Conservation (phyloP, 2,797 vertebrate genomes). For the Limosa lapponica region DNA sequence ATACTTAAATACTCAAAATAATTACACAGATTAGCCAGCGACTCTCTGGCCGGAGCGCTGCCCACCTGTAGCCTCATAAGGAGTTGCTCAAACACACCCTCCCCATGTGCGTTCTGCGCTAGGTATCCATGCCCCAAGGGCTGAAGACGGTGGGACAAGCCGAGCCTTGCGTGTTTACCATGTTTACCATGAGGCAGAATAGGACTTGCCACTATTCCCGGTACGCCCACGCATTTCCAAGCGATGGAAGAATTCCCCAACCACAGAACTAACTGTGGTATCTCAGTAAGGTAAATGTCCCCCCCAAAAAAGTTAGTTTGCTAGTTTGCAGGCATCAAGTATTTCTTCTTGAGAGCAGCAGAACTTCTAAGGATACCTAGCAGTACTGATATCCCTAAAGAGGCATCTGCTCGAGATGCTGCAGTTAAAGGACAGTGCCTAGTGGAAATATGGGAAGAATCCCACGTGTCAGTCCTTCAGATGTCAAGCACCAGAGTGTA, state of each 20-base stretch:
- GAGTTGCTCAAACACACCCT: background rate
- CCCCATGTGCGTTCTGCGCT: accelerated
- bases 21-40: constrained; percentile 21
- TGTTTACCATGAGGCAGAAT: background rate
- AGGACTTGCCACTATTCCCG: background rate
- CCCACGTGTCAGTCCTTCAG: background rate
- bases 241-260: background rate
- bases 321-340: background rate
- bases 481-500: accelerated
- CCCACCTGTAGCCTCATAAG: background rate
- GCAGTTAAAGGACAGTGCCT: background rate
- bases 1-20: constrained; percentile 52
- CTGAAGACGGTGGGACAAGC: accelerated
- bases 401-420: background rate
- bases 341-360: background rate
- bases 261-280: background rate
- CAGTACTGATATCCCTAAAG: background rate
- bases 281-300: background rate
- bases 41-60: background rate
- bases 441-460: background rate
- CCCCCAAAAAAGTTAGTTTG: background rate
- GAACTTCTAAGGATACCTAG: background rate
- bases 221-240: accelerated
- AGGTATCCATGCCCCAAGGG: accelerated
- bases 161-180: background rate